Percentiles rank a stretch among this genome's conserved stretches.
phyloP scores from a whole-genome alignment of 2,113 vertebrate species.

The Pholis gunnellus region DNA sequence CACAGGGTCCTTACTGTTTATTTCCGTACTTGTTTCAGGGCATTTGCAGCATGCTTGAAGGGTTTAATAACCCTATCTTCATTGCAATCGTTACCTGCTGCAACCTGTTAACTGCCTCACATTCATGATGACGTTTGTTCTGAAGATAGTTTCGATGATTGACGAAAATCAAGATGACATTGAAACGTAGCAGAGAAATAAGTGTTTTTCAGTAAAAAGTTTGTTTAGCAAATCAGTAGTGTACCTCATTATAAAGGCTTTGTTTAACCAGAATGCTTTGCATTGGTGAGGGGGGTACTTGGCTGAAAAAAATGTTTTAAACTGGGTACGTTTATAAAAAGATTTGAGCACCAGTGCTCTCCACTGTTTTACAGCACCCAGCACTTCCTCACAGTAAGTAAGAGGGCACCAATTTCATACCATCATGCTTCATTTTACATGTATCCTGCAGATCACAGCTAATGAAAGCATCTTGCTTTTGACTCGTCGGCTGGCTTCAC shows the following conservation, averaged over 20 bases:
- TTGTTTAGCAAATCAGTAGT: background rate
- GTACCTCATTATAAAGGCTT: background rate
- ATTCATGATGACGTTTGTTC: background rate
- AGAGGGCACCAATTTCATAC: conserved; percentile 18
- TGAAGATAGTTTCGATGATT: background rate
- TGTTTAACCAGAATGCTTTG: background rate
- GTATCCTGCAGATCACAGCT: conserved; percentile 39
- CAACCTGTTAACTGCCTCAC: too few species aligned
- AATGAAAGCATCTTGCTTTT: conserved; percentile 35
- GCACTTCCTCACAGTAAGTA: conserved; percentile 15
- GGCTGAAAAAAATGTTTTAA: background rate
- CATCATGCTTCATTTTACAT: conserved; percentile 27
- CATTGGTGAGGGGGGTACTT: background rate
- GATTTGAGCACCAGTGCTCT: background rate
- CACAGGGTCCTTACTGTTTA: background rate
- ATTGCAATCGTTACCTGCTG: too few species aligned
- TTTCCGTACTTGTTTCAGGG: background rate
- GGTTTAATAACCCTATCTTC: background rate
- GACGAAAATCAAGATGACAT: background rate
- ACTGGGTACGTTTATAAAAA: background rate
- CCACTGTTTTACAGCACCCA: too few species aligned
- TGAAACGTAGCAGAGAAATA: too few species aligned
- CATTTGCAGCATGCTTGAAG: background rate
- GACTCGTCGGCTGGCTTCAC: conserved; percentile 52
- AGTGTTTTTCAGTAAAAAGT: too few species aligned